These are phyloP conservation scores for Melierax canorus DNA, from an alignment of 2,113 vertebrate genomes.

Conservation along the genomic window DNA sequence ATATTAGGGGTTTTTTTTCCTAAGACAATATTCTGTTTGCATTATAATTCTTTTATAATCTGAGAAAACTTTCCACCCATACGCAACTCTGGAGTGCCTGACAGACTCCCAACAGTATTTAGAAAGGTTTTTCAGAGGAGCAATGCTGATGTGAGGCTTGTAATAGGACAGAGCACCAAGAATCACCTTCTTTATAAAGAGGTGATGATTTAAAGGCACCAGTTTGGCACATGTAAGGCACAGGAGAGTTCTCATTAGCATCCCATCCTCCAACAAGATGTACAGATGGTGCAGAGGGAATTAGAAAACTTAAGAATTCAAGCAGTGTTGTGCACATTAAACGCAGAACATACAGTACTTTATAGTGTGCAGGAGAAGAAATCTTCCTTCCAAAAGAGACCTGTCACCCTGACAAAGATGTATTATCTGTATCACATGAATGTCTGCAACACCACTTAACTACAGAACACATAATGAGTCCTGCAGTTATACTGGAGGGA, in stretches of 20 bases:
- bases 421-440: neutral
- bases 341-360: neutral
- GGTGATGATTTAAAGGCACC: slow-evolving; percentile 3
- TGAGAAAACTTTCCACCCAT: neutral
- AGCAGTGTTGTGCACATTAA: neutral
- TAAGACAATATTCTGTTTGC: neutral
- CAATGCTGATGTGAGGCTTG: neutral
- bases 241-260: neutral
- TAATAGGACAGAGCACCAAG: neutral
- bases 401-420: slow-evolving; percentile 1
- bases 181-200: neutral
- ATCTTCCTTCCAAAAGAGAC: neutral
- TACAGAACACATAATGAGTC: neutral
- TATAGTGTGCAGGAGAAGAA: neutral
- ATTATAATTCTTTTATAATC: neutral
- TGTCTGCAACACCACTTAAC: neutral
- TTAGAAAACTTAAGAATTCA: neutral
- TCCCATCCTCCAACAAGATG: neutral
- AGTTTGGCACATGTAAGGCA: neutral
- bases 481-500: neutral
- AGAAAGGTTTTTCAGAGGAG: neutral
- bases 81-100: neutral
- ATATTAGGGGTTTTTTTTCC: accelerated
- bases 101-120: neutral
- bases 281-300: neutral